Evolutionary conservation across 2,113 vertebrate genomes (phyloP), one percentile per base, ranked within the genome.

Genomic region (Merops nubicus): DNA sequence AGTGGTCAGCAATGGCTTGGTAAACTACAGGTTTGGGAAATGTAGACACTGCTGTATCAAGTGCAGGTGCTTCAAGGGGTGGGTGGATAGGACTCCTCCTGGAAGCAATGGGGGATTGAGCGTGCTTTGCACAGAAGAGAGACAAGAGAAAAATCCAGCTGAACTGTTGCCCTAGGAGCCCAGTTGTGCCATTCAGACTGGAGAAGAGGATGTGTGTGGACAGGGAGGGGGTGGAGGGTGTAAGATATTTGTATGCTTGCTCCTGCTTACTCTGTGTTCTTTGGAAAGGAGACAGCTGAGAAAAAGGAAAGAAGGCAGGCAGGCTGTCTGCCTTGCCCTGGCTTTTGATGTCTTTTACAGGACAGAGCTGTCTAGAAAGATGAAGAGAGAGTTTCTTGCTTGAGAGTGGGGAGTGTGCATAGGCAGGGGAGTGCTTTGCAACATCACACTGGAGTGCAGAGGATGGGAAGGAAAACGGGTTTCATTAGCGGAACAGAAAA

Each of bases 401-500:
- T 75, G 47, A 72, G 7, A 74, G 19, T 29, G 7, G 29, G 2
- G 5, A 53, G 8, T 9, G 4, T 38, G 64, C 36, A 29, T 31
- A 38, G 26, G 6, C 4, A 8, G 15, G 13, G 31, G 11, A 12
- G 43, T 69, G 45, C 47, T 85, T 62, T 63, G 62, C 29, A 47
- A 14, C 23, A 38, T 45, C 0, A 0, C 43, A 22, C 23, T 73
- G 4, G 22, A 38, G 33, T 47, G 29, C 34, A 63, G 48, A 83
- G 48, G 5, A n/a, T 20, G 15, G 50, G 40, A 77, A 64, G 73
- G 59, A 91, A 74, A 36, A 8, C 0, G 45, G 13, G 16, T 74
- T 94, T 86, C 76, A 19, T 28, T 63, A 48, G 50, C 74, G 64
- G 84, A 96, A 93, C 84, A 81, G 89, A 91, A 95, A 95, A 33